These are phyloP conservation scores for Nicator chloris DNA, from an alignment of 2,113 vertebrate genomes.

Conservation along the genomic window DNA sequence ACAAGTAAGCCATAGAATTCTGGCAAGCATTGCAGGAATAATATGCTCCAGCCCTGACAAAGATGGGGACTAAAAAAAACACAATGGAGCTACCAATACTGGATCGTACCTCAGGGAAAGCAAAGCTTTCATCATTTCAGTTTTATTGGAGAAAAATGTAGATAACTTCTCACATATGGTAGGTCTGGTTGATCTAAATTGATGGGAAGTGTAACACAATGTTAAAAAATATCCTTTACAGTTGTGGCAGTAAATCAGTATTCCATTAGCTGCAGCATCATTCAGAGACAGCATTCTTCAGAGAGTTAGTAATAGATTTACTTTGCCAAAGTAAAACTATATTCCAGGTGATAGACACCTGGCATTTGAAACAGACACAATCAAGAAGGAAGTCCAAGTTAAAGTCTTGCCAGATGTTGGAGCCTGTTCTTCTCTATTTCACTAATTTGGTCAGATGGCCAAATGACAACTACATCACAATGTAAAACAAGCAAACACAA, in stretches of 20 bases:
- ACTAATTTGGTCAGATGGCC: background rate
- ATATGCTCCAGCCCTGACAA: constrained; percentile 60
- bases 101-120: constrained; percentile 57
- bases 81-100: constrained; percentile 43
- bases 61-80: constrained; percentile 22
- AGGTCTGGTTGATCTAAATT: constrained; percentile 66
- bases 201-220: constrained; percentile 62
- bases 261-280: constrained; percentile 48
- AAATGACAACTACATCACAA: background rate
- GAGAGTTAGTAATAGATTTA: constrained; percentile 57
- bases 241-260: constrained; percentile 61
- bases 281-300: constrained; percentile 64
- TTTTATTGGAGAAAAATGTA: constrained; percentile 69
- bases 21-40: constrained; percentile 55
- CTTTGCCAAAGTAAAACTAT: constrained; percentile 55
- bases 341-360: constrained; percentile 63
- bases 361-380: constrained; percentile 44
- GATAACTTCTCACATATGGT: constrained; percentile 73
- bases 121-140: constrained; percentile 66
- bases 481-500: constrained; percentile 6
- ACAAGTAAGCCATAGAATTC: constrained; percentile 67
- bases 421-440: constrained; percentile 31
- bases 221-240: constrained; percentile 62
- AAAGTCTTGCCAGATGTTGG: constrained; percentile 40
- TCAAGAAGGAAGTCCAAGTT: constrained; percentile 45